phyloP scores from a whole-genome alignment of 2,888 invertebrate genomes.

The Xiphydria camelus region DNA sequence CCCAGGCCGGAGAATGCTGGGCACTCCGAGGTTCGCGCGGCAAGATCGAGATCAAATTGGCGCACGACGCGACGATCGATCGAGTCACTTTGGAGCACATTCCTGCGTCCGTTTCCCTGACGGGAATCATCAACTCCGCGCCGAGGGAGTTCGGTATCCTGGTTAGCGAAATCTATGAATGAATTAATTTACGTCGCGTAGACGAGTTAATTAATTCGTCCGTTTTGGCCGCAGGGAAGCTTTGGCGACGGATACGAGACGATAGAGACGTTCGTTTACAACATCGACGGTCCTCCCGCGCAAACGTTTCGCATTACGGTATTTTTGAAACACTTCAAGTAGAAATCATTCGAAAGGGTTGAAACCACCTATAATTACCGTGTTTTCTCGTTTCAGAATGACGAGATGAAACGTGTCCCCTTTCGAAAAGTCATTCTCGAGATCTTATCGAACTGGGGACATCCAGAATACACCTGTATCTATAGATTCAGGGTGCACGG shows the following conservation, averaged over 20 bases:
- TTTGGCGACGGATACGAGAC: conserved; percentile 24
- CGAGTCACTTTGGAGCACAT: conserved; percentile 65
- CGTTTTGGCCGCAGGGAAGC: conserved; percentile 26
- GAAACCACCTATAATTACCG: neutral
- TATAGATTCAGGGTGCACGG: conserved; percentile 47
- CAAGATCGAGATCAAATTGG: conserved; percentile 43
- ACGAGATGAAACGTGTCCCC: conserved; percentile 25
- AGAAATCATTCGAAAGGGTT: neutral
- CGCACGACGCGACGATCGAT: conserved; percentile 56
- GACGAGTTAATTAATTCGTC: neutral
- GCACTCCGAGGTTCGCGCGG: conserved; percentile 63
- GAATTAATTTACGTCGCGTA: too few relatives aligned
- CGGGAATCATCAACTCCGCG: conserved; percentile 62
- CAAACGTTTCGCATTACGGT: conserved; percentile 39
- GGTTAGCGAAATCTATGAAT: conserved; percentile 24
- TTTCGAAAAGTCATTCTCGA: conserved; percentile 37
- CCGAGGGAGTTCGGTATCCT: conserved; percentile 59
- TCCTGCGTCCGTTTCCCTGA: conserved; percentile 58
- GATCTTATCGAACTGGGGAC: conserved; percentile 44
- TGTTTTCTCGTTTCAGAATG: conserved; percentile 25
- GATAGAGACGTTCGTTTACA: conserved; percentile 36
- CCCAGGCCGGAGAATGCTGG: conserved; percentile 65
- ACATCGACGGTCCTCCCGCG: conserved; percentile 33
- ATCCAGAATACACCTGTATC: conserved; percentile 42
- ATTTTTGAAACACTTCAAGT: neutral